Conservation (phyloP, 2,888 invertebrate genomes). For the Celastrina argiolus region DNA sequence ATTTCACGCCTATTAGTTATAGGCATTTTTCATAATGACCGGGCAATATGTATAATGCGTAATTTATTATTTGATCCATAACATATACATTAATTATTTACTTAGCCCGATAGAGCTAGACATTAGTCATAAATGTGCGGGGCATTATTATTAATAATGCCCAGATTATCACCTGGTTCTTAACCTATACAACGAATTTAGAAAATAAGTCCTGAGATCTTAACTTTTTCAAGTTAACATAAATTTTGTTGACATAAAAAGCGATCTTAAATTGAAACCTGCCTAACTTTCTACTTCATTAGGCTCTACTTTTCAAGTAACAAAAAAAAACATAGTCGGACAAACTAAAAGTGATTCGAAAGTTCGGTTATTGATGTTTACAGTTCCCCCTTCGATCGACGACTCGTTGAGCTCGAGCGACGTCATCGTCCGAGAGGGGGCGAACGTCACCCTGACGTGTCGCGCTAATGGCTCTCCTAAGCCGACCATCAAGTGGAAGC, state of each 20-base stretch:
- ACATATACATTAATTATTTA: too few species aligned
- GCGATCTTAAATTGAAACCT: background rate
- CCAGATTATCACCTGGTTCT: too few species aligned
- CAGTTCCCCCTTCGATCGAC: constrained; percentile 95
- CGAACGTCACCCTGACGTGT: constrained; percentile 92
- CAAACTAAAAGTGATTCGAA: constrained; percentile 23
- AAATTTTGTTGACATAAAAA: constrained; percentile 23
- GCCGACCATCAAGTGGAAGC: constrained; percentile 93
- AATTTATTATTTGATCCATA: too few species aligned
- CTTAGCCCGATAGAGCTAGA: too few species aligned
- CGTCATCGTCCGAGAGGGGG: constrained; percentile 92
- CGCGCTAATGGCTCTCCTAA: constrained; percentile 93
- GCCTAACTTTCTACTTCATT: constrained; percentile 15
- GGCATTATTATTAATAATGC: too few species aligned
- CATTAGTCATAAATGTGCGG: too few species aligned
- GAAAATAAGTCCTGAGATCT: background rate
- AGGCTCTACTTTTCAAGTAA: background rate
- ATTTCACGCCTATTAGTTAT: too few species aligned
- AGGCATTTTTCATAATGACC: too few species aligned
- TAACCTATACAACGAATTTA: too few species aligned
- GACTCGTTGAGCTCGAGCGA: constrained; percentile 94
- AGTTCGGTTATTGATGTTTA: constrained; percentile 52
- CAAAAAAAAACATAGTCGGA: background rate
- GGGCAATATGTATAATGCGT: too few species aligned
- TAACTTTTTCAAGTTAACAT: background rate